Conservation (phyloP, 1,140 invertebrate species). For the Triops longicaudatus region DNA sequence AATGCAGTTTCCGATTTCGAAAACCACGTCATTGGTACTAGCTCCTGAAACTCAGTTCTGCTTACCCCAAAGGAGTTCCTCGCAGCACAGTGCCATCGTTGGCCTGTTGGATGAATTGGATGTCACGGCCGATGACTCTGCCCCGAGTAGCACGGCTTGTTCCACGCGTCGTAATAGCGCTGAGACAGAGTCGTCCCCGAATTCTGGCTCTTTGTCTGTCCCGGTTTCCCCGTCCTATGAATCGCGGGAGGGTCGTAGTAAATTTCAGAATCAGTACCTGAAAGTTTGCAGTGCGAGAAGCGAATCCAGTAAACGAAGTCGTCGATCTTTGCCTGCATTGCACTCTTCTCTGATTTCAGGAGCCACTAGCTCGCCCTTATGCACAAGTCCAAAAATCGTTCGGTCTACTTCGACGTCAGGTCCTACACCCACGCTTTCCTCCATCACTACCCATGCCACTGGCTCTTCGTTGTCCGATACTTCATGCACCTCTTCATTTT, state of each 20-base stretch:
- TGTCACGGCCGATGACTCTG: background rate
- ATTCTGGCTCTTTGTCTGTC: background rate
- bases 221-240: background rate
- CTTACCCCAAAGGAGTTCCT: background rate
- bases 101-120: background rate
- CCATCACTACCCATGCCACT: background rate
- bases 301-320: background rate
- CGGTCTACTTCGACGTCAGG: background rate
- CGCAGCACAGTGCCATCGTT: background rate
- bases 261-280: background rate
- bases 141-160: background rate
- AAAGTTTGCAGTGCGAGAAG: background rate
- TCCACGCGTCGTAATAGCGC: background rate
- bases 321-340: background rate
- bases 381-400: background rate
- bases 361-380: background rate
- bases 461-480: slow-evolving; percentile 16
- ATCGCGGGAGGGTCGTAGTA: background rate
- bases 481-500: slow-evolving; percentile 39
- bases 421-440: background rate
- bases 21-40: background rate
- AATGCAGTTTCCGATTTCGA: background rate
- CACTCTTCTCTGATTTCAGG: background rate
- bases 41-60: background rate
- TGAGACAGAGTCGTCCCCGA: background rate